Conservation (phyloP, 2,113 vertebrate genomes). For the Arenaria interpres region DNA sequence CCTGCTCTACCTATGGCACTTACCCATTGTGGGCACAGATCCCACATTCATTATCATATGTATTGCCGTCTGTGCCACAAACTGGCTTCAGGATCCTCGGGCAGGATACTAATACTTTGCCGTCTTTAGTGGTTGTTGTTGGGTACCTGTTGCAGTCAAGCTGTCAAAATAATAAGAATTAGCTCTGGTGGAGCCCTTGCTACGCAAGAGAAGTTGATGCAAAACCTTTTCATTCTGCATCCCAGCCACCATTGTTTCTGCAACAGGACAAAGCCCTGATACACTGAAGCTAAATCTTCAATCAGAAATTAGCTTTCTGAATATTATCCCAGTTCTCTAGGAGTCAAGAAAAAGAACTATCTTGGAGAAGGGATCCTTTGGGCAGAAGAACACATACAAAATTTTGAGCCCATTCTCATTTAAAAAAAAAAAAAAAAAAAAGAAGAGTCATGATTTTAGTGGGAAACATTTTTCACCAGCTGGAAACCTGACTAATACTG, state of each 20-base stretch:
- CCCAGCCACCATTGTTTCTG: not conserved
- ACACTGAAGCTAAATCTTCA: not conserved
- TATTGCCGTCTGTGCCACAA: constrained; percentile 45
- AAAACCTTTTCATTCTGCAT: not conserved
- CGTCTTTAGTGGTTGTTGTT: not conserved
- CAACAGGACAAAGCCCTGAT: not conserved
- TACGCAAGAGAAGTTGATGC: not conserved
- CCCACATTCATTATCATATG: constrained; percentile 30
- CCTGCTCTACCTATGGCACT: not conserved
- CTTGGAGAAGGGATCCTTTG: not conserved
- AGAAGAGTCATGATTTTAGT: accelerated
- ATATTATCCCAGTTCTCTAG: not conserved
- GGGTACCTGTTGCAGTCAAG: not conserved
- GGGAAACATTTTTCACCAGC: not conserved
- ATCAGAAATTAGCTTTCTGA: not conserved
- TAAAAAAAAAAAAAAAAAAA: not conserved
- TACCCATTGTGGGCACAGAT: constrained; percentile 49
- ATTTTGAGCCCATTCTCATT: not conserved
- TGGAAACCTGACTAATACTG: not conserved
- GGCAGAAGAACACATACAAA: not conserved
- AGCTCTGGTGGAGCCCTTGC: not conserved
- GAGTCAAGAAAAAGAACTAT: not conserved
- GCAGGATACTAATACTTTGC: not conserved
- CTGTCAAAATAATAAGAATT: constrained; percentile 15
- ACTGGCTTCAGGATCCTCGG: not conserved